Evolutionary conservation across 1,140 invertebrate species (phyloP).

Genomic region (Drosophila tani): DNA sequence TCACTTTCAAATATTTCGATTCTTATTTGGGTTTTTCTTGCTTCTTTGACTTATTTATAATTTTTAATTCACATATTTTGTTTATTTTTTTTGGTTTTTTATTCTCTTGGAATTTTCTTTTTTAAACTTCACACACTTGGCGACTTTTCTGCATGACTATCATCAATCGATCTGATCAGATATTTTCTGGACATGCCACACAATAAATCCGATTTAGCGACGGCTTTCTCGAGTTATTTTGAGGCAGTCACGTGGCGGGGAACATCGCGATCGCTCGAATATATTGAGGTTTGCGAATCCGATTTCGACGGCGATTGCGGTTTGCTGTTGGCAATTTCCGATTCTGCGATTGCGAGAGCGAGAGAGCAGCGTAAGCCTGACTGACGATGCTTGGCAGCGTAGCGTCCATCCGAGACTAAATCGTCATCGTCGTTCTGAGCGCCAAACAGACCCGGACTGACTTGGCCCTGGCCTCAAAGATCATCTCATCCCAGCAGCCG

Average conservation of each 20-base stretch:
- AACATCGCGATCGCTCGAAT: constrained; percentile 45
- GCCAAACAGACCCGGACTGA: constrained; percentile 69
- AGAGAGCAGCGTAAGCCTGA: constrained; percentile 56
- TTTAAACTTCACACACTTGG: constrained; percentile 25
- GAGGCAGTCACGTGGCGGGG: constrained; percentile 59
- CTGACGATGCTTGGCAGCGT: constrained; percentile 76
- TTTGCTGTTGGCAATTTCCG: not conserved
- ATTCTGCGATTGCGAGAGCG: constrained; percentile 25
- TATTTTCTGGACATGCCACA: constrained; percentile 21
- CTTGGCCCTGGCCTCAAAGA: constrained; percentile 78
- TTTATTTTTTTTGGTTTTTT: not conserved
- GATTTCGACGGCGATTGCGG: constrained; percentile 13
- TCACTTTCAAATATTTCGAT: constrained; percentile 9
- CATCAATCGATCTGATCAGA: constrained; percentile 14
- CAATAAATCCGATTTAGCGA: constrained; percentile 47
- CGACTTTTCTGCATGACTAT: not conserved
- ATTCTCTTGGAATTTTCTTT: not conserved
- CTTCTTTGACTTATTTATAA: not conserved
- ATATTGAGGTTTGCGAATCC: constrained; percentile 9
- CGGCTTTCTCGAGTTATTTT: constrained; percentile 45
- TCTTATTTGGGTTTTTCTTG: not conserved
- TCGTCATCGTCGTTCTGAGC: constrained; percentile 73
- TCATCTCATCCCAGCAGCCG: constrained; percentile 54
- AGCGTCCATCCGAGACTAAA: constrained; percentile 81
- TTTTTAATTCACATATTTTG: constrained; percentile 17